These are phyloP conservation scores for Hexactinellida sp. DNA, from an alignment of 37 sponge, comb jelly and placozoan genomes.

Conservation along the genomic window DNA sequence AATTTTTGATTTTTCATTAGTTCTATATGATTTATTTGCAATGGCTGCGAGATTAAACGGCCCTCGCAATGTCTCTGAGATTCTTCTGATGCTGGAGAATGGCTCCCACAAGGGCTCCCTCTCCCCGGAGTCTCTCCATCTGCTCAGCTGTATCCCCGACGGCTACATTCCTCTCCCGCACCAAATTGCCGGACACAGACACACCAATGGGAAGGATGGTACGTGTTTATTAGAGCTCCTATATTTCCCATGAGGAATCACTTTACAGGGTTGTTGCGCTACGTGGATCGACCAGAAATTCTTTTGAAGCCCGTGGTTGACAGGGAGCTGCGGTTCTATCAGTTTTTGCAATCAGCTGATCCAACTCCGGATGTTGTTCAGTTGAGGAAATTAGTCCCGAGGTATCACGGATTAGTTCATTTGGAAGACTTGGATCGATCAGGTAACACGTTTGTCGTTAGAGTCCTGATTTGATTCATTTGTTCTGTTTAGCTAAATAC, in stretches of 20 bases:
- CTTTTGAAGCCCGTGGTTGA: neutral
- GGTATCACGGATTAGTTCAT: neutral
- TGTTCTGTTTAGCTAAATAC: neutral
- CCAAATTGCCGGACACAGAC: conserved; percentile 72
- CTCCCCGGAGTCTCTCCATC: conserved; percentile 32
- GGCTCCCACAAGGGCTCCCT: neutral
- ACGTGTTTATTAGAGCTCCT: too few species aligned
- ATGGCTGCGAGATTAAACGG: neutral
- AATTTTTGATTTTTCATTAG: too few species aligned
- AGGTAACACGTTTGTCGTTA: too few species aligned
- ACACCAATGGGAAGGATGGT: conserved; percentile 60
- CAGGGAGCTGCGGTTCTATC: neutral
- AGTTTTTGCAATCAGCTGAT: conserved; percentile 5
- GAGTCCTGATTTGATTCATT: too few species aligned
- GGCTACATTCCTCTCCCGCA: conserved; percentile 70
- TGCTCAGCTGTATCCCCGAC: conserved; percentile 41
- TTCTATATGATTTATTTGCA: too few species aligned
- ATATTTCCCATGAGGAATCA: too few species aligned
- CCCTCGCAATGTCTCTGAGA: neutral
- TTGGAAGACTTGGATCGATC: neutral
- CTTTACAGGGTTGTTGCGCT: neutral
- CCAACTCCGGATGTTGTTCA: neutral
- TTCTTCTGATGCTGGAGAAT: neutral
- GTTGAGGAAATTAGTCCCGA: neutral
- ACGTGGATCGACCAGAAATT: neutral